Evolutionary conservation across 2,888 invertebrate genomes (phyloP).

Genomic region (Cartodere bifasciata): DNA sequence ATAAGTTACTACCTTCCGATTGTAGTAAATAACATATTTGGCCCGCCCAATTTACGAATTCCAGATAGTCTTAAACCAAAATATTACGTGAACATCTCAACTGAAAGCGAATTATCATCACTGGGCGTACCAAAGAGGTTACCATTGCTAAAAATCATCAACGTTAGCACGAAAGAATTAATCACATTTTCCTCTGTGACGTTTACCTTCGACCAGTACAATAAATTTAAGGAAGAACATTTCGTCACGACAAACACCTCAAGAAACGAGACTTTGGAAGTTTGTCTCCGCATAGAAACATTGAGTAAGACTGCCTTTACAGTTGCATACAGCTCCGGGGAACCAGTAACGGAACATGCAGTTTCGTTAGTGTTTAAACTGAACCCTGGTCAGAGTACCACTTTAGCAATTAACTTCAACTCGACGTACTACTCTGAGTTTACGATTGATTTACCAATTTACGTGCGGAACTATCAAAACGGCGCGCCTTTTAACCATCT

Average conservation of each 20-base stretch:
- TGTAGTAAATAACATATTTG: conserved; percentile 44
- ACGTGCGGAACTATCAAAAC: conserved; percentile 23
- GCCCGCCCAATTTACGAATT: conserved; percentile 36
- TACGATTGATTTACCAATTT: conserved; percentile 26
- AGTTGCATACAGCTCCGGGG: conserved; percentile 20
- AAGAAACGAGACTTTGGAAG: conserved; percentile 12
- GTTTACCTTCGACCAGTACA: conserved; percentile 9
- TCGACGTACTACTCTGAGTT: conserved; percentile 22
- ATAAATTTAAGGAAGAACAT: conserved; percentile 1
- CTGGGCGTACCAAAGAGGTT: conserved; percentile 10
- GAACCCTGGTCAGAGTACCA: conserved; percentile 19
- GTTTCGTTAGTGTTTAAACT: conserved; percentile 20
- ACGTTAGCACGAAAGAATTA: conserved; percentile 11
- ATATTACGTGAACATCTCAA: conserved; percentile 10
- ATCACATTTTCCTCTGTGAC: conserved; percentile 8
- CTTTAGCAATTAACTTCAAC: conserved; percentile 22
- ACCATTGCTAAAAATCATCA: conserved; percentile 17
- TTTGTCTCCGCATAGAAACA: conserved; percentile 25
- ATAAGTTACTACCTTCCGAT: conserved; percentile 47
- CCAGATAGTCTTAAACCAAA: conserved; percentile 13
- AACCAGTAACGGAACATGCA: conserved; percentile 10
- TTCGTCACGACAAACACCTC: conserved; percentile 8
- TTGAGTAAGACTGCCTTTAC: conserved; percentile 24
- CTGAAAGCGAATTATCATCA: not conserved
- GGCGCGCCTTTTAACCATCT: conserved; percentile 28